Evolutionary conservation across 2,888 invertebrate genomes (phyloP).

Genomic region (Brachynemurus nebulosus): DNA sequence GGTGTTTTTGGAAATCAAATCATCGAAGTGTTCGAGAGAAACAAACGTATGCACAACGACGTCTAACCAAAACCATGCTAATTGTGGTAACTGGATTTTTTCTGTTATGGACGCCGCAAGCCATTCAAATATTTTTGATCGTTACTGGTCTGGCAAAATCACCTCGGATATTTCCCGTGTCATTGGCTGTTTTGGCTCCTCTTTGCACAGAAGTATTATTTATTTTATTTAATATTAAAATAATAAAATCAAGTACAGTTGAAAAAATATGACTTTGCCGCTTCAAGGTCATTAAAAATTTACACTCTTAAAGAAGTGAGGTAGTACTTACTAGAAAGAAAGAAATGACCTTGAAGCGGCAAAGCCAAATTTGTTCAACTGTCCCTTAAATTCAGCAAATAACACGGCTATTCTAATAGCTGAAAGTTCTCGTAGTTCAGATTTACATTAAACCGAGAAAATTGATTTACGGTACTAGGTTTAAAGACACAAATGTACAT

Average conservation of each 20-base stretch:
- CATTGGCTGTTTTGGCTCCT: constrained; percentile 34
- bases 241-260: neutral
- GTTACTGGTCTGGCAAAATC: constrained; percentile 24
- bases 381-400: no score
- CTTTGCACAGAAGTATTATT: constrained; percentile 35
- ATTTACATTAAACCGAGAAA: no score
- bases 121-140: constrained; percentile 28
- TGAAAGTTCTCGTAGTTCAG: no score
- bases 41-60: constrained; percentile 13
- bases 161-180: constrained; percentile 30
- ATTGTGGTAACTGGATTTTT: constrained; percentile 28
- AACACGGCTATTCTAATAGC: no score
- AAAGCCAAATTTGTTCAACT: no score
- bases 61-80: constrained; percentile 28
- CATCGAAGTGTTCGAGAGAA: constrained; percentile 9
- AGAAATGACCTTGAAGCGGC: no score
- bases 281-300: no score
- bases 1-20: constrained; percentile 16
- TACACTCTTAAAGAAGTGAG: no score
- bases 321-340: no score
- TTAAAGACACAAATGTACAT: no score
- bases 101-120: constrained; percentile 33
- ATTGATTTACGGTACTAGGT: no score
- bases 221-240: neutral
- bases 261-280: no score